Percentiles rank a stretch among this genome's conserved stretches.
phyloP scores from a whole-genome alignment of 2,888 invertebrate species.

The Thymelicus sylvestris region DNA sequence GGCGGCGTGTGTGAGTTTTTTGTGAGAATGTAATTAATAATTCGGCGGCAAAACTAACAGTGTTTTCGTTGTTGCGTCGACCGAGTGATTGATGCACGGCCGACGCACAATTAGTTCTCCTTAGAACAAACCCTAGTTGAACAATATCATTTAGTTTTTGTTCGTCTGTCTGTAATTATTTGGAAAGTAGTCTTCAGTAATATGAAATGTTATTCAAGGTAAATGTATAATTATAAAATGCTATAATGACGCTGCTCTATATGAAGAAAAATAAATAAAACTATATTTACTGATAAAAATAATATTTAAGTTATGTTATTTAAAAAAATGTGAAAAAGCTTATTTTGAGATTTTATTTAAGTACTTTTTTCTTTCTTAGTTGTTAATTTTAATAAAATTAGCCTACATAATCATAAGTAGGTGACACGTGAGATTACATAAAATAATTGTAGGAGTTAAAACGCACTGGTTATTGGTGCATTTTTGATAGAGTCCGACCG shows the following conservation, averaged over 20 bases:
- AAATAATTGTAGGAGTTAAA: no score
- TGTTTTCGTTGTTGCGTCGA: slow-evolving; percentile 80
- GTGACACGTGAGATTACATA: no score
- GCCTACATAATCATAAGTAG: no score
- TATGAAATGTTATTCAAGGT: neutral
- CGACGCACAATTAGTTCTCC: slow-evolving; percentile 61
- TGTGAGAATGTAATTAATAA: slow-evolving; percentile 85
- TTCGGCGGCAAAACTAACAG: slow-evolving; percentile 86
- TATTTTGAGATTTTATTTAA: no score
- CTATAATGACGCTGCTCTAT: neutral
- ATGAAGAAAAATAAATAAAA: no score
- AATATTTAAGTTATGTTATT: no score
- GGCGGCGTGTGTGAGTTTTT: slow-evolving; percentile 83
- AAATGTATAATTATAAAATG: neutral
- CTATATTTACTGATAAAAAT: no score
- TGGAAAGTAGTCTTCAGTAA: slow-evolving; percentile 14
- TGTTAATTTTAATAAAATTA: no score
- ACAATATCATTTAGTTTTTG: slow-evolving; percentile 35
- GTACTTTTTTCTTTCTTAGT: no score
- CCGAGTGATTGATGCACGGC: slow-evolving; percentile 73
- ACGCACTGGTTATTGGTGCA: no score
- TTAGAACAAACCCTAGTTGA: slow-evolving; percentile 37
- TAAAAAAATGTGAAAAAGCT: no score
- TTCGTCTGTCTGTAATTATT: slow-evolving; percentile 16
- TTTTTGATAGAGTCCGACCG: no score